Base-by-base conservation (phyloP, 2,797 vertebrate species). In the Podargus strigoides region DNA sequence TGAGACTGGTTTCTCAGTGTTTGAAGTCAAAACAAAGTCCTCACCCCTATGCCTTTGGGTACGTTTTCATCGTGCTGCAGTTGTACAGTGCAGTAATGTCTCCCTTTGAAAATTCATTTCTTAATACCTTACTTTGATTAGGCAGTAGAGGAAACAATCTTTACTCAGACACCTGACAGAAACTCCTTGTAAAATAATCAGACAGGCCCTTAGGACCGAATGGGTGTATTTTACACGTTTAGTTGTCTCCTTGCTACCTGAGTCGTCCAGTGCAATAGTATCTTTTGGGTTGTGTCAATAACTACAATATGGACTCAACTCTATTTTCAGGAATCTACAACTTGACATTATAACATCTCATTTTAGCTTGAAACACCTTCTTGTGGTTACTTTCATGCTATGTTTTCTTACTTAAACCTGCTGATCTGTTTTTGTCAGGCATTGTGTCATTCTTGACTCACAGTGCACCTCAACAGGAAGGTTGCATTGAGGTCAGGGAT, bases 91-190 rank as follows among this genome's bases (percentile, higher is more conserved):
- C 28, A 95, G 60, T 63, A 50, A 6, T 10, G 2, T 90, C 36
- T 62, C 8, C 23, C 58, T 94, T 93, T 90, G 80, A 82, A 97
- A 93, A 75, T 69, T 83, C 7, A 79, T 86, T 94, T 81, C 68
- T 63, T 67, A 72, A 4, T 85, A 72, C 47, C 63, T 94, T 91
- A 56, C 87, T 89, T 83, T 85, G 34, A 84, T 95, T 89, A 79
- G 73, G 24, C 27, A 26, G 47, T 59, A 79, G 58, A 92, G 44
- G 28, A 85, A 66, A 53, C 34, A 70, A 3, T 85, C 64, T 69
- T 74, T 66, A 19, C 32, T 69, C 27, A 73, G 55, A 55, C n/a
- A 87, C 30, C 44, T 83, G 60, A n/a, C 7, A 93, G 39, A 81
- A 73, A 76, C 44, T 77, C 36, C 27, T 8, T 69, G 30, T 52